A percentile compares a stretch with the other conserved stretches of the same genome.
phyloP scores from a whole-genome alignment of 2,797 vertebrate species.

The Lacerta viridis region DNA sequence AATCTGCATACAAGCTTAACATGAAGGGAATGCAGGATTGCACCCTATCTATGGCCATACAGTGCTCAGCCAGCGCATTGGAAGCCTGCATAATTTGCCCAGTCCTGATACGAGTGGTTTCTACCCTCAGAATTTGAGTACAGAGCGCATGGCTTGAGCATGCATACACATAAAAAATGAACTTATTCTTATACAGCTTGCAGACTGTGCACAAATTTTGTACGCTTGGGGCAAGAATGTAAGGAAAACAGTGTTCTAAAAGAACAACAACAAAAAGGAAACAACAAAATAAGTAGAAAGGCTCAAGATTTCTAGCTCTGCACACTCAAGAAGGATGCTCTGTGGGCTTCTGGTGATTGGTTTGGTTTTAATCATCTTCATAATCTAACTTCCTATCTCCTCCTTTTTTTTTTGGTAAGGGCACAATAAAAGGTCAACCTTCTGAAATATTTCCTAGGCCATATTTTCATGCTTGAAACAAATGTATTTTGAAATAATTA shows the following conservation, averaged over 20 bases:
- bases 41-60: neutral
- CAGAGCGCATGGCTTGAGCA: neutral
- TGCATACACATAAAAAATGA: too few relatives aligned
- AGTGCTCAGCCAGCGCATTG: too few relatives aligned
- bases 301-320: neutral
- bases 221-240: neutral
- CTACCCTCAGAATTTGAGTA: neutral
- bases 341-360: too few relatives aligned
- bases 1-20: neutral
- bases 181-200: too few relatives aligned
- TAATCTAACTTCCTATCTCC: neutral
- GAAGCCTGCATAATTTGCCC: neutral
- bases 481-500: slow-evolving; percentile 80
- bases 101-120: neutral
- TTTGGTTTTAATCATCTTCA: slow-evolving; percentile 34
- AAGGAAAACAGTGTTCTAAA: neutral
- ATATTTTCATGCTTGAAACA: slow-evolving; percentile 80
- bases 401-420: slow-evolving; percentile 40
- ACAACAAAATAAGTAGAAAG: neutral
- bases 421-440: slow-evolving; percentile 77
- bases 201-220: neutral
- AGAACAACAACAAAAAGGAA: neutral
- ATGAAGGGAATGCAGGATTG: neutral
- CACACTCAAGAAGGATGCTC: neutral
- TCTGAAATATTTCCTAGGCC: slow-evolving; percentile 77